Base-by-base conservation (phyloP, 2,888 invertebrate genomes). In the Alloplasta piceator region DNA sequence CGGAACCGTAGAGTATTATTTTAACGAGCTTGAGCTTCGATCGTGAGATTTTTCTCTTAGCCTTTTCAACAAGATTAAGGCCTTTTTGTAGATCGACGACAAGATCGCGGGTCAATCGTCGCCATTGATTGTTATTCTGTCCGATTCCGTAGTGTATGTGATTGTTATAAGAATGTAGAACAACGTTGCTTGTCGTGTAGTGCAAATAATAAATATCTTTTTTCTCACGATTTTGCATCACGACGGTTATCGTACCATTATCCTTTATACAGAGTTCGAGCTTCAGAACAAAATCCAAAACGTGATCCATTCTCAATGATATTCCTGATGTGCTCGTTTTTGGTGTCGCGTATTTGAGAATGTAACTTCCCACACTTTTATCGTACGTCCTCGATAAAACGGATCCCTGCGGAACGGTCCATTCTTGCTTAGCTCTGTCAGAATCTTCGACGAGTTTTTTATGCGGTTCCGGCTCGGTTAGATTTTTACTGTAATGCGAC, bases 401-500 rank as follows among this genome's bases (percentile, higher is more conserved):
- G 14, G 96, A 96, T 70, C 95, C 95, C 85, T 94, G 94, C n/a
- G 96, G 96, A 2, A 96, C 94, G 1, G 93, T 93, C 98, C 98
- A 98, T 66, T 94, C 94, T 68, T 94, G 95, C 76, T 94, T 92
- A 87, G 94, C 92, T 83, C 93, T 94, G 85, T 96, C 96, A 0
- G 95, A 96, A 90, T 98, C 96, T 87, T 98, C 98, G 6, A 98
- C 92, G 1, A 94, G 91, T 86, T 94, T 95, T 82, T 95, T 93
- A 63, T 96, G 94, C 0, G 98, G 97, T 85, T 96, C 96, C 0
- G 96, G 95, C 87, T 98, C 98, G 0, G 96, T 97, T 10, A 98
- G 93, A 92, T 98, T 97, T 92, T 99, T 98, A 92, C 98, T 98
- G 92, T 98, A 99, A 93, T 99, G 99, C 7, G 98, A 98, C 75